Conservation (phyloP, 1,140 invertebrate species). For the Drosophila trapezifrons region DNA sequence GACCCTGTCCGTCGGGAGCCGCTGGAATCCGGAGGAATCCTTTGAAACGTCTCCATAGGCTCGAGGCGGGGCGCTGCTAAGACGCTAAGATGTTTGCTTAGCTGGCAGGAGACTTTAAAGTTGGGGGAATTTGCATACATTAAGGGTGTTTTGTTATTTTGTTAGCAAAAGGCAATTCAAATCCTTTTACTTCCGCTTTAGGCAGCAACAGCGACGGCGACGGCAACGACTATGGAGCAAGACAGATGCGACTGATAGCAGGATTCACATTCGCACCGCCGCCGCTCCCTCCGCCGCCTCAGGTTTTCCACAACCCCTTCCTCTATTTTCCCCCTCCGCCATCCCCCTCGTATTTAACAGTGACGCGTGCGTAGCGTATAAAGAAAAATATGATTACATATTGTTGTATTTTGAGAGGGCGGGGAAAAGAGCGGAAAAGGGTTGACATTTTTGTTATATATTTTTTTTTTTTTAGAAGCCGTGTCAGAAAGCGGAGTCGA, state of each 20-base stretch:
- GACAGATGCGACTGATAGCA: constrained; percentile 78
- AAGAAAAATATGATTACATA: constrained; percentile 80
- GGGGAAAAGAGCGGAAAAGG: constrained; percentile 50
- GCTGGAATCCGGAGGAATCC: constrained; percentile 1
- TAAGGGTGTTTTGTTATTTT: constrained; percentile 66
- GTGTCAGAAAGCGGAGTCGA: constrained; percentile 35
- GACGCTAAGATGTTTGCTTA: constrained; percentile 67
- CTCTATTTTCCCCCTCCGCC: constrained; percentile 6
- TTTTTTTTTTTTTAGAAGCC: constrained; percentile 35
- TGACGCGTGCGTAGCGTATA: constrained; percentile 64
- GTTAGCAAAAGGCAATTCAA: constrained; percentile 70
- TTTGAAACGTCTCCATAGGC: constrained; percentile 26
- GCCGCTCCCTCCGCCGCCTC: not conserved
- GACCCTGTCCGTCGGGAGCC: not conserved
- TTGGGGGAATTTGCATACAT: constrained; percentile 75
- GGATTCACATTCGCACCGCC: constrained; percentile 60
- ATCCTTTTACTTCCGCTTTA: constrained; percentile 80
- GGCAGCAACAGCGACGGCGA: constrained; percentile 40
- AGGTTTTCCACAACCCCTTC: not conserved
- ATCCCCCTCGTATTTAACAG: constrained; percentile 11
- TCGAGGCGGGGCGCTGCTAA: constrained; percentile 28
- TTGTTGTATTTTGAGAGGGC: constrained; percentile 46
- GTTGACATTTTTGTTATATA: constrained; percentile 62
- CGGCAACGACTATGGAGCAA: constrained; percentile 30
- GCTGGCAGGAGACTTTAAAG: constrained; percentile 65